These are phyloP conservation scores for Mamestra brassicae DNA, from an alignment of 2,888 invertebrate genomes.

Conservation along the genomic window DNA sequence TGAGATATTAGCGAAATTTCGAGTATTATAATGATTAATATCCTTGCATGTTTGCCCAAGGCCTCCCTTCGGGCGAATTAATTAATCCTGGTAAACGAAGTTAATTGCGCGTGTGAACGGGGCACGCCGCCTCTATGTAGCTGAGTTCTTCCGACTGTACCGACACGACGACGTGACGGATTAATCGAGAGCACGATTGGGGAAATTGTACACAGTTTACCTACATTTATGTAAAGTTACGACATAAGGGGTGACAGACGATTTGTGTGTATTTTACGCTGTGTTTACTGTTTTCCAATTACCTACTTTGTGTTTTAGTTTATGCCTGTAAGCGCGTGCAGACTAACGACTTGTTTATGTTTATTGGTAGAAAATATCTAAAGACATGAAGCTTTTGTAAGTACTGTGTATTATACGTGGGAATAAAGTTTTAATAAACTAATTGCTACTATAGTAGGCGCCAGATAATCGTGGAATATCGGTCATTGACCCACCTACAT, in stretches of 20 bases:
- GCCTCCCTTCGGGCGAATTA: conserved; percentile 74
- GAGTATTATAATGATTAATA: conserved; percentile 72
- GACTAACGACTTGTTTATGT: not conserved
- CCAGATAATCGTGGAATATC: no score
- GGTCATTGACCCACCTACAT: no score
- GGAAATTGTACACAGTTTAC: conserved; percentile 62
- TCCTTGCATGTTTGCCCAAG: conserved; percentile 72
- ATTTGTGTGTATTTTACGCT: conserved; percentile 1
- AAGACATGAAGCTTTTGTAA: no score
- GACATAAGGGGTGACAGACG: not conserved
- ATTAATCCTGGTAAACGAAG: conserved; percentile 80
- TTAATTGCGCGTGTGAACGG: conserved; percentile 75
- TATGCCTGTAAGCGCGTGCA: not conserved
- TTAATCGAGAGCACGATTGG: conserved; percentile 62
- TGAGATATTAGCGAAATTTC: conserved; percentile 60
- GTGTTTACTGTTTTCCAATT: not conserved
- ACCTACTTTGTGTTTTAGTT: not conserved
- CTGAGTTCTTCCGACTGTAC: conserved; percentile 54
- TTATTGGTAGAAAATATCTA: not conserved
- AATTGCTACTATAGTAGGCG: no score
- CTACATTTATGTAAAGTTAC: conserved; percentile 42
- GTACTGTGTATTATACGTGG: no score
- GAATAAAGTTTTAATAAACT: no score
- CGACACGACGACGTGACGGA: conserved; percentile 68
- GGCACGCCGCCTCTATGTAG: conserved; percentile 39